Evolutionary conservation across 2,113 vertebrate species (phyloP), one percentile per base, ranked within the genome.

Genomic region (Microtus richardsoni): DNA sequence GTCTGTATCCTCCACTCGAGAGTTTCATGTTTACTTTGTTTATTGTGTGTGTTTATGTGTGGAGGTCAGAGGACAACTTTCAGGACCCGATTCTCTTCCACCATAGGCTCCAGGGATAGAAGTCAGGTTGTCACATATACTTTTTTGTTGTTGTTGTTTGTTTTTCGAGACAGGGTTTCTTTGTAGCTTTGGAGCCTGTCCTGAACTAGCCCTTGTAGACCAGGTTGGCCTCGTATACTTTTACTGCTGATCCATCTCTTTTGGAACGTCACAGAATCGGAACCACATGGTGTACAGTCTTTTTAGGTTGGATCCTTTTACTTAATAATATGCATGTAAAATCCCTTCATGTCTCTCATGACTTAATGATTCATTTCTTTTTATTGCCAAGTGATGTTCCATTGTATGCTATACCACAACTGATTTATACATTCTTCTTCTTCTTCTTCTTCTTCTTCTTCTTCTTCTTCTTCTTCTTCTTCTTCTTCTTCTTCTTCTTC

Each of bases 371-470:
- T 93, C 47, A 39, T 78, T 87, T 68, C n/a, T 60, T 88, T 88
- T 85, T 91, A 60, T 39, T 92, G 86, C 70, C 74, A 49, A 93
- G 52, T 84, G 47, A 47, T 73, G 74, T 47, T 83, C 60, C 39
- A 52, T 41, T 68, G 16, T 49, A 47, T 70, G 44, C 60, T 74
- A 9, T 52, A 47, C 30, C 28, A 17, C 14, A 64, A 8, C 36
- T 41, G 62, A 41, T 85, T 54, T 94, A 70, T 82, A 54, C 75
- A 74, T 73, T 74, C 10, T 47, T 22, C 17, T 54, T 6, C 0
- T 58, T 21, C 2, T 58, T 21, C 21, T 58, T 21, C 5, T 73
- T 74, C 10, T 47, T 22, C 13, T 54, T 6, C 0, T 58, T 21
- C 2, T 58, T 21, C 21, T 58, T 21, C 5, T 73, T 74, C 10